Evolutionary conservation across 1,140 invertebrate species (phyloP).

Genomic region (Apolygus lucorum): DNA sequence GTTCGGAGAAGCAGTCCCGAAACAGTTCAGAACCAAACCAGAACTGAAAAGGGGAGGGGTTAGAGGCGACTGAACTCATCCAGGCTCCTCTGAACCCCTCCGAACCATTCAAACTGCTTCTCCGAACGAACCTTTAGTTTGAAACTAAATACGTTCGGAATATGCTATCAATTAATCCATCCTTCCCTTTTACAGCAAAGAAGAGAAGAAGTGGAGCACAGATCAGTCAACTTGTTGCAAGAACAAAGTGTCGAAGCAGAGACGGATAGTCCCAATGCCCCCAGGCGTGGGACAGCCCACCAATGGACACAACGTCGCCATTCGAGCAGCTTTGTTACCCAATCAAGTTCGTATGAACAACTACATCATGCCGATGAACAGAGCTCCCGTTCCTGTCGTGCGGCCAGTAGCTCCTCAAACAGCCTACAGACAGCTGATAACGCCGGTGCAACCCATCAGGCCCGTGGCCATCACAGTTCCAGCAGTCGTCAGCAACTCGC

Average conservation of each 20-base stretch:
- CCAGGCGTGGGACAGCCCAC: background rate
- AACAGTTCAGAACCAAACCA: too few relatives aligned
- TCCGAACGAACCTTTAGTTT: too few relatives aligned
- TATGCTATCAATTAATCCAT: background rate
- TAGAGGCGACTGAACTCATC: too few relatives aligned
- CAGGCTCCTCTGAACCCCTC: too few relatives aligned
- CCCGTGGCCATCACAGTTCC: too few relatives aligned
- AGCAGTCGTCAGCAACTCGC: background rate
- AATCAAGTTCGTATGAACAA: too few relatives aligned
- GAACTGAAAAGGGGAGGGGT: too few relatives aligned
- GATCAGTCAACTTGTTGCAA: conserved; percentile 6
- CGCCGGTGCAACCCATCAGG: background rate
- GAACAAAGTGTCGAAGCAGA: background rate
- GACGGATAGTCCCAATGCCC: background rate
- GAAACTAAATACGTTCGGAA: too few relatives aligned
- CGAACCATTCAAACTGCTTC: too few relatives aligned
- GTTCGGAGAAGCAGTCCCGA: too few relatives aligned
- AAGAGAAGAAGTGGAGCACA: conserved; percentile 11
- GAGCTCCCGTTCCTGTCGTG: too few relatives aligned
- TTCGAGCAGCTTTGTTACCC: too few relatives aligned
- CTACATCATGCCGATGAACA: background rate
- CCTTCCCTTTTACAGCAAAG: conserved; percentile 1
- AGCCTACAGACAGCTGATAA: background rate
- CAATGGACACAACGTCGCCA: background rate
- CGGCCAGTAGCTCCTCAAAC: background rate